A percentile compares a stretch with the other conserved stretches of the same genome.
phyloP scores from a whole-genome alignment of 2,113 vertebrate species.

The Phrynosoma platyrhinos region DNA sequence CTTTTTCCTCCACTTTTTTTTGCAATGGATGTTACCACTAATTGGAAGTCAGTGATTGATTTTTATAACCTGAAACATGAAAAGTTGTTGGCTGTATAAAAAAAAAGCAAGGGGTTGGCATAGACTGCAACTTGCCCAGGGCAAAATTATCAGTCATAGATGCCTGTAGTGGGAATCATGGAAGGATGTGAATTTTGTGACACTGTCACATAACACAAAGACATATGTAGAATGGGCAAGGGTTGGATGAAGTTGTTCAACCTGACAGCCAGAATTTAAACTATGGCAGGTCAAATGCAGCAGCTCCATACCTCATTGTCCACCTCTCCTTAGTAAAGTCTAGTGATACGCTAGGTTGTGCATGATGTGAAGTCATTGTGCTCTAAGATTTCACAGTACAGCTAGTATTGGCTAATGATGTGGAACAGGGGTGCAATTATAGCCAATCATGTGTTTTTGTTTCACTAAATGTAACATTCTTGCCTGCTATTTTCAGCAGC shows the following conservation, averaged over 20 bases:
- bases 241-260: background rate
- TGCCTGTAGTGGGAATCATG: background rate
- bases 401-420: background rate
- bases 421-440: background rate
- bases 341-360: background rate
- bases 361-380: background rate
- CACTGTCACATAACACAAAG: background rate
- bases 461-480: background rate
- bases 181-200: background rate
- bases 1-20: background rate
- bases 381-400: background rate
- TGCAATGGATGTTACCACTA: background rate
- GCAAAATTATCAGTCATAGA: conserved; percentile 7
- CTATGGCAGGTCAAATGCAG: background rate
- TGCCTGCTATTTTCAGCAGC: background rate
- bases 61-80: background rate
- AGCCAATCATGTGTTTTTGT: background rate
- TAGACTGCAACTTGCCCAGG: background rate
- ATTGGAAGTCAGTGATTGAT: background rate
- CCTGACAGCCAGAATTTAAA: background rate
- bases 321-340: background rate
- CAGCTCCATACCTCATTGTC: background rate
- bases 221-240: background rate
- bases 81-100: conserved; percentile 22
- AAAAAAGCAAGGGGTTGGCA: conserved; percentile 7